Percentiles rank a stretch among this genome's conserved stretches.
Evolutionary conservation across 2,888 invertebrate genomes (phyloP).

Genomic region (Itoplectis maculator): DNA sequence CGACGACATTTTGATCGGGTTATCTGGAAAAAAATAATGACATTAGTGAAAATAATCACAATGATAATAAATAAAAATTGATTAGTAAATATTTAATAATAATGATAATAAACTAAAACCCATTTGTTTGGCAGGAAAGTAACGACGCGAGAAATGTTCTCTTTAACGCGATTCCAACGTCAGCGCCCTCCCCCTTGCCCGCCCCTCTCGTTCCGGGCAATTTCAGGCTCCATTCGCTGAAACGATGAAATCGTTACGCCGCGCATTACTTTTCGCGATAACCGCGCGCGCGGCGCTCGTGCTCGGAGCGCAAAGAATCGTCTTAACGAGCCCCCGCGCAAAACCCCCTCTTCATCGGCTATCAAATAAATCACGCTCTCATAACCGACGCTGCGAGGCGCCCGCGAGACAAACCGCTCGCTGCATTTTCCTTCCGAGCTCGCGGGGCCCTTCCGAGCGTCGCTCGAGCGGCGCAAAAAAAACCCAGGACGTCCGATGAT

Average conservation of each 20-base stretch:
- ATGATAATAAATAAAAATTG: neutral
- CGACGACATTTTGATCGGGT: conserved; percentile 49
- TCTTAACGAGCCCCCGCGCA: conserved; percentile 20
- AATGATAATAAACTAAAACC: neutral
- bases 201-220: conserved; percentile 20
- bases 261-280: neutral
- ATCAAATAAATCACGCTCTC: conserved; percentile 51
- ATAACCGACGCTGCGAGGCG: conserved; percentile 25
- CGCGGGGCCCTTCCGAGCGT: conserved; percentile 10
- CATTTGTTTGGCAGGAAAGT: neutral
- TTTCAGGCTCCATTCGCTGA: conserved; percentile 1
- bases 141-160: neutral
- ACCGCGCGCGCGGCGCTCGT: neutral
- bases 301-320: conserved; percentile 24
- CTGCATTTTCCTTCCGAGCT: neutral
- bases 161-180: neutral
- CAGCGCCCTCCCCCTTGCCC: neutral
- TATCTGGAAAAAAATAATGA: conserved; percentile 31
- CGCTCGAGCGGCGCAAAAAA: conserved; percentile 34
- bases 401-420: conserved; percentile 17
- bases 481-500: conserved; percentile 44
- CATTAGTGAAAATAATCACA: neutral
- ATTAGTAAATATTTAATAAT: neutral
- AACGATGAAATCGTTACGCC: conserved; percentile 21
- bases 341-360: conserved; percentile 24